phyloP scores from a whole-genome alignment of 1,140 invertebrate genomes.

The Mylabris phalerata region DNA sequence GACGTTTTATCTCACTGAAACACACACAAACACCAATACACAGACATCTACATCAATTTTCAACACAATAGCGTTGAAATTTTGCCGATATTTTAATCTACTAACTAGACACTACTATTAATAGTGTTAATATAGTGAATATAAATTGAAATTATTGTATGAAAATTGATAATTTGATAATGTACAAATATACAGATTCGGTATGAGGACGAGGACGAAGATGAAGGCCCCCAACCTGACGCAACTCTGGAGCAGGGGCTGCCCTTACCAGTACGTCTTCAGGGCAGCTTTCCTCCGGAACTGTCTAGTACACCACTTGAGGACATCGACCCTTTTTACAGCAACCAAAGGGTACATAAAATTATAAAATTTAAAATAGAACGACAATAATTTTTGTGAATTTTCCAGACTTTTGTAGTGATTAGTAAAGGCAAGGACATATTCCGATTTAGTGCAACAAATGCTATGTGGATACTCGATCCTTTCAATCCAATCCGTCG shows the following conservation, averaged over 20 bases:
- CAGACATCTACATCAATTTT: too few relatives aligned
- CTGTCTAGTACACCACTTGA: constrained; percentile 88
- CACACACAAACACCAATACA: too few relatives aligned
- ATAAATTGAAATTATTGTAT: too few relatives aligned
- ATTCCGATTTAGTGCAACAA: constrained; percentile 95
- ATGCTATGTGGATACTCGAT: constrained; percentile 90
- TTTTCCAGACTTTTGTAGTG: constrained; percentile 92
- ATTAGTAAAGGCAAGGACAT: constrained; percentile 98
- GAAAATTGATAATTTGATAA: background rate
- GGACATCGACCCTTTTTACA: constrained; percentile 90
- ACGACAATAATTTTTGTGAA: constrained; percentile 29
- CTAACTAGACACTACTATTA: too few relatives aligned
- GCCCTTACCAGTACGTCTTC: constrained; percentile 80
- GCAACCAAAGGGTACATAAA: constrained; percentile 73
- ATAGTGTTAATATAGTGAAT: too few relatives aligned
- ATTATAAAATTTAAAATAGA: background rate
- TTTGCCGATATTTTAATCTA: too few relatives aligned
- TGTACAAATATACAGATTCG: constrained; percentile 59
- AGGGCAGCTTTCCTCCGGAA: constrained; percentile 84
- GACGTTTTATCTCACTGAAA: too few relatives aligned
- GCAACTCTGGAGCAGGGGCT: constrained; percentile 86
- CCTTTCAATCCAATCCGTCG: constrained; percentile 96
- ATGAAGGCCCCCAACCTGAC: constrained; percentile 91
- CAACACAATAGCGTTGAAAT: too few relatives aligned
- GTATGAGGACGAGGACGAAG: constrained; percentile 93